These are phyloP conservation scores for Tautogolabrus adspersus DNA, from an alignment of 2,113 vertebrate genomes.

Conservation along the genomic window DNA sequence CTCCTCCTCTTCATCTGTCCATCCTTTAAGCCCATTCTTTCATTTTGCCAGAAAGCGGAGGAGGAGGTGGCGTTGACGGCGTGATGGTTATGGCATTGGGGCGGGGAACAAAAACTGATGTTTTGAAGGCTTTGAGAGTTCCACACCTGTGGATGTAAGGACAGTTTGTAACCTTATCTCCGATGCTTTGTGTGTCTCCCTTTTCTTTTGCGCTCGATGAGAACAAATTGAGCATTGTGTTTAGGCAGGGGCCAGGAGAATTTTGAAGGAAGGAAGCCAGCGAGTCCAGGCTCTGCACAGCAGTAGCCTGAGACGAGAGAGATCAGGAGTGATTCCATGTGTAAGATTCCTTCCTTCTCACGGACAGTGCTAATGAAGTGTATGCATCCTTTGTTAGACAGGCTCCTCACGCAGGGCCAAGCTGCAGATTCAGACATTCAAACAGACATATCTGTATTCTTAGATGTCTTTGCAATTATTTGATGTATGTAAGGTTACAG, in stretches of 20 bases:
- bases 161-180: constrained; percentile 90
- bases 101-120: constrained; percentile 68
- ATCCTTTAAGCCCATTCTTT: constrained; percentile 48
- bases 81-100: constrained; percentile 21
- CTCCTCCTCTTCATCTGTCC: constrained; percentile 40
- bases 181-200: constrained; percentile 76
- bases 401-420: constrained; percentile 49
- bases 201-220: constrained; percentile 80
- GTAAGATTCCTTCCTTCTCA: constrained; percentile 80
- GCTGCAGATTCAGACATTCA: constrained; percentile 36
- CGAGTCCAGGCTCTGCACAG: constrained; percentile 71
- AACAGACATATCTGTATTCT: constrained; percentile 12
- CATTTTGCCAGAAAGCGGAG: constrained; percentile 28
- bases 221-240: constrained; percentile 87
- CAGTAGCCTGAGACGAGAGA: constrained; percentile 77
- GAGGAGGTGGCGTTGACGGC: background rate
- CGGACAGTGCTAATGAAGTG: constrained; percentile 80
- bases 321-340: constrained; percentile 81
- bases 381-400: constrained; percentile 73
- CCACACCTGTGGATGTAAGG: constrained; percentile 87
- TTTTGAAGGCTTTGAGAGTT: constrained; percentile 78
- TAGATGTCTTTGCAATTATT: background rate
- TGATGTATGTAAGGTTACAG: background rate
- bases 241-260: constrained; percentile 75
- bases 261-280: constrained; percentile 74